Base-by-base conservation (phyloP, 2,888 invertebrate genomes). In the Smittia sp. region DNA sequence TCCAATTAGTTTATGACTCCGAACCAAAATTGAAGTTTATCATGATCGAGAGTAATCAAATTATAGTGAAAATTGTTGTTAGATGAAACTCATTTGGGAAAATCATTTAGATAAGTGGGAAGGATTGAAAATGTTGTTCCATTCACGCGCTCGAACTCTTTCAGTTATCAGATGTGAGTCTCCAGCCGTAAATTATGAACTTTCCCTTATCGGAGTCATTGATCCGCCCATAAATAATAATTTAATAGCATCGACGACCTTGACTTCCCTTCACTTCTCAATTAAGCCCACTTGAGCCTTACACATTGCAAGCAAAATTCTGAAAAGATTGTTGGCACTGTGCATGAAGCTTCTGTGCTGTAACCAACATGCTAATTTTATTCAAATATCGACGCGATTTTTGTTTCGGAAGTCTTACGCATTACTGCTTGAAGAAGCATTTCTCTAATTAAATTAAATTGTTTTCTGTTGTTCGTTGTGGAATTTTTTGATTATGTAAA, bases 401-500 rank as follows among this genome's bases (percentile, higher is more conserved):
- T 11, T 46, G 2, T 11, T 46, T 11, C 46, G 15, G 15, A 46
- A 46, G 32, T 32, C 46, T 11, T 46, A 13, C 46, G 46, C 11
- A 9, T 32, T 46, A n/a, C 2, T 46, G 46, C 46, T 46, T 15
- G 2, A 11, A 46, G 18, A 20, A 22, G 46, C 20, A 22, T 22
- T 58, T 58, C 22, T 58, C 22, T 18, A 58, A 58, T 58, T 58
- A 18, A 58, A 20, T 58, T 58, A 58, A 18, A 20, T 20, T 13
- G n/a, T 13, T n/a, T 58, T 22, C 18, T 46, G 46, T 46, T 46
- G 2, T 32, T 32, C 32, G 9, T 46, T 46, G 13, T 6, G 22
- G 22, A 58, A 58, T 20, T 7, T 18, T 22, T 58, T 22, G 20
- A 58, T 58, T 58, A 58, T 58, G 58, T 58, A 58, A 58, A 58